A percentile compares a stretch with the other conserved stretches of the same genome.
These are phyloP conservation scores for Ammodytes dubius DNA, from an alignment of 2,113 vertebrate genomes.

Conservation along the genomic window DNA sequence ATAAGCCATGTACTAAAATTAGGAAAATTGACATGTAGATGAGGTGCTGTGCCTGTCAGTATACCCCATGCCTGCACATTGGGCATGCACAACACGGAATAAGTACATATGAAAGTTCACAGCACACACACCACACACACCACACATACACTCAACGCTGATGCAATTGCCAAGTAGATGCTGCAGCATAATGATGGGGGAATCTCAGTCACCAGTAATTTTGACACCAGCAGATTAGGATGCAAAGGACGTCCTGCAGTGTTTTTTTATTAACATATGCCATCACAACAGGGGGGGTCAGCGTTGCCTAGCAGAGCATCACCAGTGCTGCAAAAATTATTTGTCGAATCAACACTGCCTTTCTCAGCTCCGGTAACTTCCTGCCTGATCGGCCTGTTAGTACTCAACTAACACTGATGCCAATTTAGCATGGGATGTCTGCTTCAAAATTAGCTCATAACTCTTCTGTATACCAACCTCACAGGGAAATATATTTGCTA, in stretches of 20 bases:
- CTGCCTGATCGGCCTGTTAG: slow-evolving; percentile 28
- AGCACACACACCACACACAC: slow-evolving; percentile 20
- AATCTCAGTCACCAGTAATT: slow-evolving; percentile 37
- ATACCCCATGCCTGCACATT: slow-evolving; percentile 28
- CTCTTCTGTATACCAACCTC: slow-evolving; percentile 25
- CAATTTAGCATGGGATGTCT: slow-evolving; percentile 33
- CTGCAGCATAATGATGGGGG: slow-evolving; percentile 15
- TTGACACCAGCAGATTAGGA: slow-evolving; percentile 70
- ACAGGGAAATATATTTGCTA: slow-evolving; percentile 20
- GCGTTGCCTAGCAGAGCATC: slow-evolving; percentile 67
- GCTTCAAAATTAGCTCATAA: slow-evolving; percentile 7
- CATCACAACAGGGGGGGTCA: slow-evolving; percentile 58
- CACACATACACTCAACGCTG: neutral
- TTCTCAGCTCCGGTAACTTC: slow-evolving; percentile 51
- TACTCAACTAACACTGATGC: slow-evolving; percentile 32
- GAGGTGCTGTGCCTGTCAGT: slow-evolving; percentile 38
- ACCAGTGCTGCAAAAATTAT: slow-evolving; percentile 60
- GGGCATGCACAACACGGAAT: slow-evolving; percentile 47
- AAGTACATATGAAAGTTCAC: slow-evolving; percentile 5
- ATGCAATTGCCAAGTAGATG: slow-evolving; percentile 28
- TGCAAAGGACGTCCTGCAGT: slow-evolving; percentile 59
- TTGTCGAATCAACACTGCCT: slow-evolving; percentile 66
- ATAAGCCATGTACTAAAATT: slow-evolving; percentile 75
- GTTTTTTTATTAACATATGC: slow-evolving; percentile 80
- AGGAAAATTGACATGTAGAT: slow-evolving; percentile 79